These are phyloP conservation scores for Dryobota labecula DNA, from an alignment of 2,888 invertebrate genomes.

Conservation along the genomic window DNA sequence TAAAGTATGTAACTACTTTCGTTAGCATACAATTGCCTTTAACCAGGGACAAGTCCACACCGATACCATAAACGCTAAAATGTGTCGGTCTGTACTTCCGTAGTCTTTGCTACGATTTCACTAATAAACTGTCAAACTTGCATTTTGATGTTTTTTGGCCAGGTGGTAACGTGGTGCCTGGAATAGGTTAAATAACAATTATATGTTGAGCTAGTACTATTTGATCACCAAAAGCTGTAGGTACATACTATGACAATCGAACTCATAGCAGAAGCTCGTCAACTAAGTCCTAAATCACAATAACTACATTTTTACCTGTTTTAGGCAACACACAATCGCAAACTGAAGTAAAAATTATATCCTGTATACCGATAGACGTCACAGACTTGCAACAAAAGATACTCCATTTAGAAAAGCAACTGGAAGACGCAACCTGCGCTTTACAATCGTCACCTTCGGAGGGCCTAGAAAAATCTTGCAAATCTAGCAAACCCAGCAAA, in stretches of 20 bases:
- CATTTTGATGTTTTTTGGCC: not conserved
- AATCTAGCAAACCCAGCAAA: not conserved
- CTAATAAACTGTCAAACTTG: not conserved
- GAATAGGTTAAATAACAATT: not conserved
- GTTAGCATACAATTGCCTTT: not conserved
- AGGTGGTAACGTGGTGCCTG: not conserved
- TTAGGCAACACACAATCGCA: conserved; percentile 85
- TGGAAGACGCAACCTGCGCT: conserved; percentile 65
- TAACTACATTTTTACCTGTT: conserved; percentile 44
- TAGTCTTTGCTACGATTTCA: not conserved
- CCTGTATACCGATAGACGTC: conserved; percentile 87
- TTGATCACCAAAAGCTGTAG: not conserved
- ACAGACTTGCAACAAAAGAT: conserved; percentile 86
- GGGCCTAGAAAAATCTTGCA: not conserved
- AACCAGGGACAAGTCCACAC: not conserved
- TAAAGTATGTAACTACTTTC: conserved; percentile 42
- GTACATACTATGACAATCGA: not conserved
- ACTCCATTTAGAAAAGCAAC: conserved; percentile 76
- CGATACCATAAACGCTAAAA: not conserved
- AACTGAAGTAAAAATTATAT: conserved; percentile 88
- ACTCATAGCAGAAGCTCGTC: not conserved
- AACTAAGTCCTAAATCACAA: conserved; percentile 3
- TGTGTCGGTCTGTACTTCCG: not conserved
- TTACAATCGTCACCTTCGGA: not conserved
- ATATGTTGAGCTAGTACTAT: not conserved